A percentile compares a stretch with the other conserved stretches of the same genome.
Conservation (phyloP, 1,140 invertebrate species). For the Drosophila pectinifera region DNA sequence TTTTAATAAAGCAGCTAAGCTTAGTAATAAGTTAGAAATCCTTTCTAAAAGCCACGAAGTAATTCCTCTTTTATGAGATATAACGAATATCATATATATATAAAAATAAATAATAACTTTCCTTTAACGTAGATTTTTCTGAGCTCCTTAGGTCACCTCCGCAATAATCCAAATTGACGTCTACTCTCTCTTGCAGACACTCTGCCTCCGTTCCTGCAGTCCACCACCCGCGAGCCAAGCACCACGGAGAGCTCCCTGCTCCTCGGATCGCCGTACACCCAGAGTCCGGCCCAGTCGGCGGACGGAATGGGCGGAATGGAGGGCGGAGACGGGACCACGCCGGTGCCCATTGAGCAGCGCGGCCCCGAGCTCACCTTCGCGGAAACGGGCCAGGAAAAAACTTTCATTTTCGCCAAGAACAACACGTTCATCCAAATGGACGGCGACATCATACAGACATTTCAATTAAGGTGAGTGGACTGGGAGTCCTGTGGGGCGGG, state of each 20-base stretch:
- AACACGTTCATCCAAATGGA: constrained; percentile 95
- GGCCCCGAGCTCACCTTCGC: constrained; percentile 92
- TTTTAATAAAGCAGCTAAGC: not conserved
- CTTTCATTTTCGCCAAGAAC: constrained; percentile 94
- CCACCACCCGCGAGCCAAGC: constrained; percentile 85
- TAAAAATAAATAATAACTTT: constrained; percentile 8
- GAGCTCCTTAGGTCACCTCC: constrained; percentile 14
- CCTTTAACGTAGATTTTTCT: not conserved
- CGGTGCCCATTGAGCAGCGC: constrained; percentile 89
- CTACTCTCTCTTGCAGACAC: constrained; percentile 66
- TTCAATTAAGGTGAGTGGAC: constrained; percentile 90
- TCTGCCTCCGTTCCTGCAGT: constrained; percentile 85
- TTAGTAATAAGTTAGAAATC: not conserved
- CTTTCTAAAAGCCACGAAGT: not conserved
- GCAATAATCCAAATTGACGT: constrained; percentile 19
- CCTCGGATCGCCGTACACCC: constrained; percentile 78
- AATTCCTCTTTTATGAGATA: not conserved
- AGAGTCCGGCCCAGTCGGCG: constrained; percentile 53
- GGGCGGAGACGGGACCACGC: constrained; percentile 75
- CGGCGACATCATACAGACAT: constrained; percentile 93
- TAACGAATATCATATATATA: no score
- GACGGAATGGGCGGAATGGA: constrained; percentile 41
- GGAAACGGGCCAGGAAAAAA: constrained; percentile 91
- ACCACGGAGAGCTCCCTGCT: constrained; percentile 85
- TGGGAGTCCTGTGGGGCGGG: not conserved